Percentiles rank a stretch among this genome's conserved stretches.
Conservation (phyloP, 2,113 vertebrate genomes). For the Crotalus horridus region DNA sequence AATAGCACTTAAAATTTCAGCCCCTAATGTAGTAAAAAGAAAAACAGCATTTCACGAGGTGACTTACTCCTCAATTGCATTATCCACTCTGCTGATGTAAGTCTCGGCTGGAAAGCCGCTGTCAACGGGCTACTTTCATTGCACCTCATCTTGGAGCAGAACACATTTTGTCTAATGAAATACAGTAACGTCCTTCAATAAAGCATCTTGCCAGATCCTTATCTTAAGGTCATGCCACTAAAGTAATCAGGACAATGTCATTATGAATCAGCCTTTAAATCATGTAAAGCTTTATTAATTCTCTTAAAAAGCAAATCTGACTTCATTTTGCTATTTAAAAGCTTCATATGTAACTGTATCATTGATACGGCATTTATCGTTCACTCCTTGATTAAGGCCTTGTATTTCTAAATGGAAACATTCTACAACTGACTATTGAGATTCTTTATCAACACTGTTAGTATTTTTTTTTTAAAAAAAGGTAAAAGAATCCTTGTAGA, state of each 20-base stretch:
- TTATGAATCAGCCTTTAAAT: slow-evolving; percentile 15
- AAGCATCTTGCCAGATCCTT: slow-evolving; percentile 16
- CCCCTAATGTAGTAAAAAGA: slow-evolving; percentile 4
- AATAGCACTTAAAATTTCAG: slow-evolving; percentile 26
- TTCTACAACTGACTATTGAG: not conserved
- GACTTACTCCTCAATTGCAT: slow-evolving; percentile 18
- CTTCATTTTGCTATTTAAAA: slow-evolving; percentile 15
- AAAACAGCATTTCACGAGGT: not conserved
- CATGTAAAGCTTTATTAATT: slow-evolving; percentile 9
- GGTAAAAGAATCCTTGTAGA: not conserved
- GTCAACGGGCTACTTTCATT: slow-evolving; percentile 7
- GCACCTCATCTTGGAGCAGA: slow-evolving; percentile 27
- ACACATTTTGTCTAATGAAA: slow-evolving; percentile 13
- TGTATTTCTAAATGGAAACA: not conserved
- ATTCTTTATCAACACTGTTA: not conserved
- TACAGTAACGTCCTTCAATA: slow-evolving; percentile 13
- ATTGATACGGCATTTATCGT: not conserved
- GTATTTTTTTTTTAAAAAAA: not conserved
- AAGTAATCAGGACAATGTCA: slow-evolving; percentile 8
- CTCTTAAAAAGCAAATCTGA: not conserved
- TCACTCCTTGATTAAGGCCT: not conserved
- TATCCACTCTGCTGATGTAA: slow-evolving; percentile 11
- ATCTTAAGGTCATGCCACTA: slow-evolving; percentile 1
- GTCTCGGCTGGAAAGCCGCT: not conserved
- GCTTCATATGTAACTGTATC: not conserved